phyloP scores from a whole-genome alignment of 2,113 vertebrate species.

The Coptodon bakossiorum region DNA sequence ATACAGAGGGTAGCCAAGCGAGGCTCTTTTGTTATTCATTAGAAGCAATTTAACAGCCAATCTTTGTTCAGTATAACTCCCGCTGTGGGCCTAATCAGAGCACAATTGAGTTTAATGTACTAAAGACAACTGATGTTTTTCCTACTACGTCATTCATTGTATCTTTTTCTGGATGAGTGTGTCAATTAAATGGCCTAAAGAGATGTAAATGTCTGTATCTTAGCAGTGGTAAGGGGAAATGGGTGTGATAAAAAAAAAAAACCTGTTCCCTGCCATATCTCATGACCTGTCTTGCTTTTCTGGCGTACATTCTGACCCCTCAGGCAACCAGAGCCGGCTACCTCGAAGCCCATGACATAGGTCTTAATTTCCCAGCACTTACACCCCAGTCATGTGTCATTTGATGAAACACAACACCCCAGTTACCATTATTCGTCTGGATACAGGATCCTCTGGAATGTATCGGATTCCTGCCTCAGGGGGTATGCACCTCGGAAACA shows the following conservation, averaged over 20 bases:
- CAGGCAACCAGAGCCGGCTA: constrained; percentile 40
- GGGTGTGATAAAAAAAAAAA: background rate
- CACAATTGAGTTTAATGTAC: background rate
- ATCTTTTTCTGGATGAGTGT: background rate
- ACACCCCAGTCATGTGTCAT: constrained; percentile 53
- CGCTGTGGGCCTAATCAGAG: background rate
- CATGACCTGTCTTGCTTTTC: constrained; percentile 44
- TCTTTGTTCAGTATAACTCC: background rate
- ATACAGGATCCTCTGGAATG: constrained; percentile 67
- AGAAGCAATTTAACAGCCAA: background rate
- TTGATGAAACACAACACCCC: constrained; percentile 64
- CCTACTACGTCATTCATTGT: background rate
- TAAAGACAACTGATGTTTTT: background rate
- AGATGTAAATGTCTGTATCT: background rate
- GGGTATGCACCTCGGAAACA: constrained; percentile 59
- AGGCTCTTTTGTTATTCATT: constrained; percentile 1
- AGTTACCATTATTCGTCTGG: constrained; percentile 64
- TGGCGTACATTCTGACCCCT: constrained; percentile 33
- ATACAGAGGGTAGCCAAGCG: background rate
- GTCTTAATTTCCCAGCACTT: constrained; percentile 63
- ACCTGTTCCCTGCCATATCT: constrained; percentile 29
- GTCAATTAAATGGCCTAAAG: background rate
- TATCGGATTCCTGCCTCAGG: constrained; percentile 65
- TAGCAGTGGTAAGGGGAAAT: background rate
- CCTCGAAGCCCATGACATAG: constrained; percentile 50